A percentile compares a stretch with the other conserved stretches of the same genome.
These are phyloP conservation scores for Dallia pectoralis DNA, from an alignment of 2,797 vertebrate genomes.

Conservation along the genomic window DNA sequence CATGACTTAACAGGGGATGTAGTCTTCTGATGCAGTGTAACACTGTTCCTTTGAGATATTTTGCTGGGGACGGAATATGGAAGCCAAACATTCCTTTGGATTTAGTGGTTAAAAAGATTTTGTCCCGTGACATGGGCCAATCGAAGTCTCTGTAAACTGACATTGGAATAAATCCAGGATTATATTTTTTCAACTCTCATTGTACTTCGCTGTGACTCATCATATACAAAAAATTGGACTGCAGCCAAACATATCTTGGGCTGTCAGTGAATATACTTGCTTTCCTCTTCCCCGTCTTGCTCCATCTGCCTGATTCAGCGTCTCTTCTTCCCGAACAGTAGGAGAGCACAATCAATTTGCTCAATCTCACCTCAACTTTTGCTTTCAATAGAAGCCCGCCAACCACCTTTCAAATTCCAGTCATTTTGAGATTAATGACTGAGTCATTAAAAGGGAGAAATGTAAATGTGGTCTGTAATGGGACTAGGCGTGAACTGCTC, in stretches of 20 bases:
- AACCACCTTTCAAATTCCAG: background rate
- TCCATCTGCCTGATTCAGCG: background rate
- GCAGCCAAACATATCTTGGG: background rate
- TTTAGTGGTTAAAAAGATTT: background rate
- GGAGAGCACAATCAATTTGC: background rate
- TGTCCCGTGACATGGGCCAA: background rate
- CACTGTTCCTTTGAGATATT: background rate
- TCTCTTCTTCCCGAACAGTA: background rate
- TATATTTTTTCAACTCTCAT: background rate
- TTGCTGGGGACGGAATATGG: background rate
- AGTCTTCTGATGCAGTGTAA: background rate
- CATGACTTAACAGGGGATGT: background rate
- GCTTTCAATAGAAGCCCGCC: background rate
- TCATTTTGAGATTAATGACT: background rate
- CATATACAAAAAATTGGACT: background rate
- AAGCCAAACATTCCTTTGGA: background rate
- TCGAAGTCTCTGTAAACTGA: background rate
- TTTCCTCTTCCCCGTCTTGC: background rate
- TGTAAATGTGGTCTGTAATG: too few species aligned
- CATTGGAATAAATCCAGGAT: background rate
- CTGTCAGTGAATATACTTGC: constrained; percentile 8
- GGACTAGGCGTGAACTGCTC: background rate
- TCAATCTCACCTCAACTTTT: background rate
- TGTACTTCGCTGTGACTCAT: background rate
- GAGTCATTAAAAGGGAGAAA: background rate